These are phyloP conservation scores for Tipula confusa DNA, from an alignment of 2,888 invertebrate species.

Conservation along the genomic window DNA sequence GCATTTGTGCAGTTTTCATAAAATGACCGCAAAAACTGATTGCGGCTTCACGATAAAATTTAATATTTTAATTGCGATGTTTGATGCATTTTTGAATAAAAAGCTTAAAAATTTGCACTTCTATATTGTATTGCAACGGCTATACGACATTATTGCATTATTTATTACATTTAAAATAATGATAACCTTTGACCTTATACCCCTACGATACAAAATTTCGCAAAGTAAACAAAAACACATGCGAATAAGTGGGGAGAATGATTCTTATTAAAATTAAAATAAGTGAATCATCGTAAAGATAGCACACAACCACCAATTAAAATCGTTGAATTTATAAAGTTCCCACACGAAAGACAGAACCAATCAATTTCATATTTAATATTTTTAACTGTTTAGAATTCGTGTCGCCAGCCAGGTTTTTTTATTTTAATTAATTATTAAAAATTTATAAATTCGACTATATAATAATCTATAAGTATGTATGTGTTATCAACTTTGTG, in stretches of 20 bases:
- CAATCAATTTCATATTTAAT: slow-evolving; percentile 5
- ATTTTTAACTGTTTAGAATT: slow-evolving; percentile 25
- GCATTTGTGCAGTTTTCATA: too few species aligned
- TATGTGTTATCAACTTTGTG: background rate
- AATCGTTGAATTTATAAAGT: background rate
- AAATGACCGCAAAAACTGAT: too few species aligned
- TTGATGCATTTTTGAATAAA: too few species aligned
- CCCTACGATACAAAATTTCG: background rate
- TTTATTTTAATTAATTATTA: background rate
- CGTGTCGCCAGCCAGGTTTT: background rate
- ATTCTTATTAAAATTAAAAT: too few species aligned
- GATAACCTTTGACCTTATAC: background rate
- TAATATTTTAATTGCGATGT: too few species aligned
- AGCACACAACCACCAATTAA: background rate
- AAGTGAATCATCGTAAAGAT: background rate
- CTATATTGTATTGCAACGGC: too few species aligned
- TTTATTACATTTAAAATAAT: too few species aligned
- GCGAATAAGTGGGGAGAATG: background rate
- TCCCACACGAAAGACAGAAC: slow-evolving; percentile 6
- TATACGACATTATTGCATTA: too few species aligned
- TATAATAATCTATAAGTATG: background rate
- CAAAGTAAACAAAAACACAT: background rate
- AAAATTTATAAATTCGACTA: background rate
- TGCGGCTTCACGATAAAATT: too few species aligned
- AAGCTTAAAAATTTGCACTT: too few species aligned